phyloP scores from a whole-genome alignment of 2,113 vertebrate genomes.

The Mormyrus lacerda region DNA sequence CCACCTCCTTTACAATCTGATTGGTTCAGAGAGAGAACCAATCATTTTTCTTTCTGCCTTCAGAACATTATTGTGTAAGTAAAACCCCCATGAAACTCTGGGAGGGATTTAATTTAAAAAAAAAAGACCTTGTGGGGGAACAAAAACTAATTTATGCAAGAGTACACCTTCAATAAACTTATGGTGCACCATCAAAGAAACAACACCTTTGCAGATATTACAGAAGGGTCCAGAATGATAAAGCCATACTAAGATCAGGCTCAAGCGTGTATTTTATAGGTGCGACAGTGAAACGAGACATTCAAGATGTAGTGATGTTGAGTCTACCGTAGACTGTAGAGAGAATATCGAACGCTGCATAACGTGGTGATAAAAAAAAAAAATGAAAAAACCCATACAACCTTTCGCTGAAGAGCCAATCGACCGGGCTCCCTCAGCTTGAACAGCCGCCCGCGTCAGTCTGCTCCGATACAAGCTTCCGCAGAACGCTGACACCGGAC shows the following conservation, averaged over 20 bases:
- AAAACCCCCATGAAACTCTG: neutral
- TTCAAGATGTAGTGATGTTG: neutral
- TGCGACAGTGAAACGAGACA: neutral
- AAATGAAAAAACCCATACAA: neutral
- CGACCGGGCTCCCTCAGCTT: neutral
- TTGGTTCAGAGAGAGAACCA: no score
- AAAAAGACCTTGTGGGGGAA: neutral
- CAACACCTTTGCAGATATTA: neutral
- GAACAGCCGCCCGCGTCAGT: neutral
- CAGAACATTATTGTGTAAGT: no score
- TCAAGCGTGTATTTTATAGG: neutral
- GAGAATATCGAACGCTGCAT: neutral
- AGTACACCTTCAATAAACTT: neutral
- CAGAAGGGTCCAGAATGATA: neutral
- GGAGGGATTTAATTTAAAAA: neutral
- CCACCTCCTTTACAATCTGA: no score
- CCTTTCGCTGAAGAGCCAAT: neutral
- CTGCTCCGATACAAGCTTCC: neutral
- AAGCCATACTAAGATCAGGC: neutral
- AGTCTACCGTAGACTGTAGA: neutral
- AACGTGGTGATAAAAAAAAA: neutral
- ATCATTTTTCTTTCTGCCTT: no score
- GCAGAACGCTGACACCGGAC: neutral
- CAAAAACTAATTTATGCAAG: neutral
- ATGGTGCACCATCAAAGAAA: neutral